phyloP scores from a whole-genome alignment of 30 jellyfish, hydroid and myxozoan species.

The Euphysa ruthae region DNA sequence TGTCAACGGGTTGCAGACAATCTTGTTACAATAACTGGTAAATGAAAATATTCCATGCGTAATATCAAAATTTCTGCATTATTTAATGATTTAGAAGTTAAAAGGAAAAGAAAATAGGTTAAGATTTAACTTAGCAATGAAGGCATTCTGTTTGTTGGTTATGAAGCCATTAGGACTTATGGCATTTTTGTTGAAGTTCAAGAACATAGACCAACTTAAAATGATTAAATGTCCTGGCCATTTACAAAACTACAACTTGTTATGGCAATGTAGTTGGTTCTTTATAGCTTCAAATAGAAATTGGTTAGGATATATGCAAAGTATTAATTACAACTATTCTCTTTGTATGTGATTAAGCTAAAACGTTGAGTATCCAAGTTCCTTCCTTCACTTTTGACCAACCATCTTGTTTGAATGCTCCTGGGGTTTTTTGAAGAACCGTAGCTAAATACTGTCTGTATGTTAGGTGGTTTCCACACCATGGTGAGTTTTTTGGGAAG shows the following conservation, averaged over 20 bases:
- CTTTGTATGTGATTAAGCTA: constrained; percentile 28
- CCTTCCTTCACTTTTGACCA: constrained; percentile 55
- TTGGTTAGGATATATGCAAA: constrained; percentile 63
- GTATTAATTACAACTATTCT: constrained; percentile 15
- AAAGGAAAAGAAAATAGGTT: no score
- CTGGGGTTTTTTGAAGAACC: constrained; percentile 38
- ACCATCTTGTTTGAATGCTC: constrained; percentile 50
- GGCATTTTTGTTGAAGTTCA: no score
- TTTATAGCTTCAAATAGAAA: no score
- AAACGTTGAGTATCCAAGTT: background rate
- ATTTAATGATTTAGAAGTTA: no score
- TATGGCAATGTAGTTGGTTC: no score
- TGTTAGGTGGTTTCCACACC: constrained; percentile 62
- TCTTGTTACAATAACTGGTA: background rate
- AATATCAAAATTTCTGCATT: background rate
- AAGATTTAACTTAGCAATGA: no score
- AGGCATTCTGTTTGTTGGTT: no score
- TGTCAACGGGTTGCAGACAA: background rate
- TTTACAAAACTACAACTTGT: no score
- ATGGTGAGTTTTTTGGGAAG: constrained; percentile 60
- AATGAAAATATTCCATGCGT: background rate
- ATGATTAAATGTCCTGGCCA: no score
- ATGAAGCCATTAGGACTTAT: no score
- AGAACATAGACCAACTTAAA: no score
- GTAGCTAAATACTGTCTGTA: constrained; percentile 15